Evolutionary conservation across 1,140 invertebrate genomes (phyloP).

Genomic region (Drosophila truncata): DNA sequence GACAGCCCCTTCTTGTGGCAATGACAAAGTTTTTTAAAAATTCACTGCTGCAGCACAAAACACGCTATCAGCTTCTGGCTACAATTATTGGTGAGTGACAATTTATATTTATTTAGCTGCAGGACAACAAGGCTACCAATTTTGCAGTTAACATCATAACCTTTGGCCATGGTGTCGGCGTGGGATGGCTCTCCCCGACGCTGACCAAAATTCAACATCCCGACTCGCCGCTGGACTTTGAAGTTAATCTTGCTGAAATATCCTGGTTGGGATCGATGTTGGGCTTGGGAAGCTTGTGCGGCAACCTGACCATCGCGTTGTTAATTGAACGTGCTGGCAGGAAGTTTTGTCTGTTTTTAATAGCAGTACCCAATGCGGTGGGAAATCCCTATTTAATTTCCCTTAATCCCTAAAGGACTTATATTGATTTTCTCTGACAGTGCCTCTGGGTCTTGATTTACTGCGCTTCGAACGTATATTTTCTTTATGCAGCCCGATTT

Average conservation of each 20-base stretch:
- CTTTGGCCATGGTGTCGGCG: constrained; percentile 85
- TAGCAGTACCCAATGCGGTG: constrained; percentile 83
- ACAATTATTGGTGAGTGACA: constrained; percentile 61
- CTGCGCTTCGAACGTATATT: constrained; percentile 73
- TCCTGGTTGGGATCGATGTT: constrained; percentile 84
- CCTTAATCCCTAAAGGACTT: neutral
- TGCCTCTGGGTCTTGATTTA: constrained; percentile 82
- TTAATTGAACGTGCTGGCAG: constrained; percentile 84
- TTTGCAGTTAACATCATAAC: constrained; percentile 84
- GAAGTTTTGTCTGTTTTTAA: constrained; percentile 84
- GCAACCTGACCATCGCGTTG: constrained; percentile 78
- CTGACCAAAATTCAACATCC: constrained; percentile 58
- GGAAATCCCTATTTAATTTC: constrained; percentile 3
- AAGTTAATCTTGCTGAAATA: constrained; percentile 66
- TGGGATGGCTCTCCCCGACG: constrained; percentile 86
- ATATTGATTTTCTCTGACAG: constrained; percentile 21
- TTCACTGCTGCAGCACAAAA: constrained; percentile 38
- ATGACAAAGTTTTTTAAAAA: constrained; percentile 39
- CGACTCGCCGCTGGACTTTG: constrained; percentile 64
- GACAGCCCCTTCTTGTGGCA: neutral
- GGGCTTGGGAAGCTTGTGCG: constrained; percentile 72
- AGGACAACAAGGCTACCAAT: neutral
- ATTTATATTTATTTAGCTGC: neutral
- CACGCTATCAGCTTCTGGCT: constrained; percentile 69
- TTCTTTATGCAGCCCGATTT: constrained; percentile 84